Percentiles rank a stretch among this genome's conserved stretches.
Conservation (phyloP, 2,888 invertebrate genomes). For the Pristionchus entomophagus region DNA sequence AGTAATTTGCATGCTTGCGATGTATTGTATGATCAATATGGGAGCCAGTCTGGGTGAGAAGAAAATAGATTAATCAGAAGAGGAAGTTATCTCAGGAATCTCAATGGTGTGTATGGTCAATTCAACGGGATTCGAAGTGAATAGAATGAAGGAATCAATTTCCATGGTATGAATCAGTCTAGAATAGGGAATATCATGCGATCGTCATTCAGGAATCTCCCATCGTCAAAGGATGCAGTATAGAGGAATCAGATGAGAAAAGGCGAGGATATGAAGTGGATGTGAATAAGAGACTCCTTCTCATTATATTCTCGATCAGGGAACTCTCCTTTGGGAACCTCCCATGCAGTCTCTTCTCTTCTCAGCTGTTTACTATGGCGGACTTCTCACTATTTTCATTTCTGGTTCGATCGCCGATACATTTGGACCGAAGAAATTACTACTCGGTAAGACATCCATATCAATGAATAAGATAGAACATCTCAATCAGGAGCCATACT, state of each 20-base stretch:
- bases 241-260: neutral
- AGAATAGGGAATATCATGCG: no score
- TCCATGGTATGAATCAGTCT: no score
- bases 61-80: neutral
- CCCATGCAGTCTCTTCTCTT: slow-evolving; percentile 13
- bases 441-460: slow-evolving; percentile 12
- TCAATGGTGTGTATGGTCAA: slow-evolving; percentile 39
- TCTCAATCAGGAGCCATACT: neutral
- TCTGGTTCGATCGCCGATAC: slow-evolving; percentile 25
- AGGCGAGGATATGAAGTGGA: neutral
- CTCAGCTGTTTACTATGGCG: slow-evolving; percentile 27
- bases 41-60: neutral
- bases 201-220: neutral
- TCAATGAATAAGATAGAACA: neutral
- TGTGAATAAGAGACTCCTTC: neutral
- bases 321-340: neutral
- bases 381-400: slow-evolving; percentile 4
- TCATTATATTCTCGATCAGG: neutral
- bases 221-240: neutral
- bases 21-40: slow-evolving; percentile 27
- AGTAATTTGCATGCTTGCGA: neutral
- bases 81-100: neutral
- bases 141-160: no score
- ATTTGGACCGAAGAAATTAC: slow-evolving; percentile 32
- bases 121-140: no score